Conservation (phyloP, 1,140 invertebrate genomes). For the Archivesica marissinica region DNA sequence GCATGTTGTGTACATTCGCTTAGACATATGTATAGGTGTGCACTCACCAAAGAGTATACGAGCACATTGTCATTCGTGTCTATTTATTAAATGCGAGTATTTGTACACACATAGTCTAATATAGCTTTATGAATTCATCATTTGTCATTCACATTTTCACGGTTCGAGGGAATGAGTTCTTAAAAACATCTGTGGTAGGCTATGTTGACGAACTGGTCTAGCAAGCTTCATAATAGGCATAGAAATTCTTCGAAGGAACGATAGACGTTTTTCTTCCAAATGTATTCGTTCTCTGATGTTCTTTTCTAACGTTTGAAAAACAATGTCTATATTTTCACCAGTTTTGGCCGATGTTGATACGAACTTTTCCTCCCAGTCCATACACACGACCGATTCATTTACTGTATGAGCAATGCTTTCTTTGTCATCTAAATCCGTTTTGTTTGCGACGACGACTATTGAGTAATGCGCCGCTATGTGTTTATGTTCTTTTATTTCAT, state of each 20-base stretch:
- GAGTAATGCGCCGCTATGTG: constrained; percentile 61
- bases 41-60: no score
- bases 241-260: constrained; percentile 28
- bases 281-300: constrained; percentile 18
- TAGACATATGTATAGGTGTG: no score
- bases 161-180: no score
- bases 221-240: constrained; percentile 38
- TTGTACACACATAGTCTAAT: no score
- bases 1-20: no score
- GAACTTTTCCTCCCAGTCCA: constrained; percentile 71
- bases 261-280: constrained; percentile 7
- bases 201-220: neutral
- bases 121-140: no score
- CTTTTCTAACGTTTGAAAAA: constrained; percentile 35
- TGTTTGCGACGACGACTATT: constrained; percentile 74
- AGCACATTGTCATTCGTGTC: no score
- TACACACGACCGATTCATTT: constrained; percentile 69
- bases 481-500: constrained; percentile 69
- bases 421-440: constrained; percentile 68
- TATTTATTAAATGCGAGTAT: no score
- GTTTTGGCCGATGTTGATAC: constrained; percentile 24
- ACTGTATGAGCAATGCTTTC: constrained; percentile 56
- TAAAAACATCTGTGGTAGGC: no score
- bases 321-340: constrained; percentile 24
- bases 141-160: no score